Evolutionary conservation across 2,113 vertebrate species (phyloP), one percentile per base, ranked within the genome.

Genomic region (Anarhynchus alexandrinus): DNA sequence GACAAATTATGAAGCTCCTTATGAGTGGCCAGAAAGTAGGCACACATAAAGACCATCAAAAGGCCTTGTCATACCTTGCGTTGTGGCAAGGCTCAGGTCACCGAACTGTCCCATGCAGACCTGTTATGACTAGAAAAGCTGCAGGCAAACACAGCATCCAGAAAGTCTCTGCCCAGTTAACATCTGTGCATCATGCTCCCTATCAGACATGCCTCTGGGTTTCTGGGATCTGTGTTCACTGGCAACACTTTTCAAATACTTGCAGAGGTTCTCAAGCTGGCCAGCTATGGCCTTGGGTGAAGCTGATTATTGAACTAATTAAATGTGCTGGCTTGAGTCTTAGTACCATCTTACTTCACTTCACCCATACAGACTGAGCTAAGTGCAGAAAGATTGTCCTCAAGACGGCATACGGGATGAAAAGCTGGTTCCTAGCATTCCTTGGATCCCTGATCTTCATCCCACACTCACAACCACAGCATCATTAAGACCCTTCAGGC

Each of bases 1-100:
- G 96, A 95, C 86, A 89, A 82, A 94, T 89, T 91, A 86, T 10
- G 40, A 94, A 91, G 85, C 73, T 78, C 36, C 36, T 91, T 95
- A 79, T 1, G 83, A 95, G 86, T 51, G 86, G 61, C 77, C 91
- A 92, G 81, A 54, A 94, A 49, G 40, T 5, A 91, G 52, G 40
- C 73, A 82, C 15, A 76, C 73, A 92, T 66, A 64, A 94, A 79
- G 69, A 65, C 17, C 29, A 47, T 32, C 40, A 67, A 94, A 96
- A 88, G 36, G 61, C 43, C 65, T 79, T 55, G 40, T 49, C 47
- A 71, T 7, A 81, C n/a, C n/a, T 40, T 25, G 16, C 1, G 0
- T 18, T 82, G 69, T 61, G 72, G n/a, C 83, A 89, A 66, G 26
- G 38, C 12, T 86, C 19, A 15, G 55, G 77, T 62, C 65, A 81